Conservation (phyloP, 2,113 vertebrate species). For the Puntigrus tetrazona region DNA sequence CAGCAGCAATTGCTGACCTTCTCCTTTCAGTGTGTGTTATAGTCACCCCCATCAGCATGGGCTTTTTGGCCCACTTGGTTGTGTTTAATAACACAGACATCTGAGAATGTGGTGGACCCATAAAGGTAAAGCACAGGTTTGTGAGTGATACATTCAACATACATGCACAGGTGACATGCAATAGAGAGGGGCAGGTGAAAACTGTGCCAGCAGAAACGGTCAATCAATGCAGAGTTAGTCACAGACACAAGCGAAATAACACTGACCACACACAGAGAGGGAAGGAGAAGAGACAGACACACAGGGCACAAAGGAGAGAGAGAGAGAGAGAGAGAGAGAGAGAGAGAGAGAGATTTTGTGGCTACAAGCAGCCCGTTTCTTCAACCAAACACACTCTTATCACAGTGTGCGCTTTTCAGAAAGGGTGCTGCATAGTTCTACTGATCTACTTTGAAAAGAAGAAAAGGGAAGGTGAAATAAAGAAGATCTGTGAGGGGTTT, state of each 20-base stretch:
- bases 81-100: slow-evolving; percentile 20
- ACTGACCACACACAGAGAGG: slow-evolving; percentile 43
- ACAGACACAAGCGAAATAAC: slow-evolving; percentile 36
- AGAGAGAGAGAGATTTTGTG: slow-evolving; percentile 47
- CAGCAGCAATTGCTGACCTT: slow-evolving; percentile 12
- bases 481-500: slow-evolving; percentile 49
- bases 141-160: slow-evolving; percentile 50
- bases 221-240: slow-evolving; percentile 52
- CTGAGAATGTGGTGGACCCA: slow-evolving; percentile 3
- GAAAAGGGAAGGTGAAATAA: not conserved
- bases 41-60: not conserved
- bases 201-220: slow-evolving; percentile 53
- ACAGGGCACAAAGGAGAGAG: slow-evolving; percentile 38
- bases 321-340: slow-evolving; percentile 31
- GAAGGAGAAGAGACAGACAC: slow-evolving; percentile 14
- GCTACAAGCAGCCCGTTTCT: slow-evolving; percentile 59
- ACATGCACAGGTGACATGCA: slow-evolving; percentile 57
- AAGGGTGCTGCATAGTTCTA: slow-evolving; percentile 50
- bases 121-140: slow-evolving; percentile 19
- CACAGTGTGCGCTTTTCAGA: slow-evolving; percentile 47
- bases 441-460: slow-evolving; percentile 45
- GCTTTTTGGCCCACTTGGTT: not conserved
- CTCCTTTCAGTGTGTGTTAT: slow-evolving; percentile 6
- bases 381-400: slow-evolving; percentile 50
- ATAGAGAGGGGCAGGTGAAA: slow-evolving; percentile 34